phyloP scores from a whole-genome alignment of 2,888 invertebrate genomes.

The Drosophila heteroneura region DNA sequence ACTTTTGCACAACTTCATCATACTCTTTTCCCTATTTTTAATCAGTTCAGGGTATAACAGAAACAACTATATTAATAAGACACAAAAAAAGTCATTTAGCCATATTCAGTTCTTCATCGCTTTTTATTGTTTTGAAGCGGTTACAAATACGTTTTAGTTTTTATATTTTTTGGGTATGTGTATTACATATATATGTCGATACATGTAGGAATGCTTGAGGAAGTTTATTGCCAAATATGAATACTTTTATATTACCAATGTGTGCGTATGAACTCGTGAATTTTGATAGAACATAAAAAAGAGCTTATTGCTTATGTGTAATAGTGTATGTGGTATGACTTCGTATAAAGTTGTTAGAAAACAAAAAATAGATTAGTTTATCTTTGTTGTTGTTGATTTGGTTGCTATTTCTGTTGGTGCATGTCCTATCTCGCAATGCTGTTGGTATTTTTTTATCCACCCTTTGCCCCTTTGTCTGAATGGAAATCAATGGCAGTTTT shows the following conservation, averaged over 20 bases:
- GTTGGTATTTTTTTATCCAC: constrained; percentile 22
- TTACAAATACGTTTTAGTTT: constrained; percentile 64
- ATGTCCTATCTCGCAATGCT: neutral
- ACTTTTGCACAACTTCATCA: neutral
- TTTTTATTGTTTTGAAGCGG: constrained; percentile 60
- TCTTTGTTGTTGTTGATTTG: constrained; percentile 35
- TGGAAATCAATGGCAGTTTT: constrained; percentile 10
- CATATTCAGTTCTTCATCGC: constrained; percentile 71
- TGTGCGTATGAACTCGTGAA: constrained; percentile 61
- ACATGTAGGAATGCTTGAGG: constrained; percentile 44
- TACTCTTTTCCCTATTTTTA: neutral
- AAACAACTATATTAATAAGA: neutral
- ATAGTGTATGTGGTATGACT: constrained; percentile 29
- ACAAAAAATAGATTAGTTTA: constrained; percentile 34
- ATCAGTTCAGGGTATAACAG: neutral
- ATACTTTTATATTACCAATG: constrained; percentile 56
- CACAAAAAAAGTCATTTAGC: neutral
- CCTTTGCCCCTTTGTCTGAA: constrained; percentile 15
- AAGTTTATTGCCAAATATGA: constrained; percentile 62
- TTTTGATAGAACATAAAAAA: constrained; percentile 67
- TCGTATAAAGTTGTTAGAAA: constrained; percentile 50
- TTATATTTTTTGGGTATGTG: constrained; percentile 37
- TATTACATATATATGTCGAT: constrained; percentile 45
- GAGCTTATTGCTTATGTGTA: constrained; percentile 52
- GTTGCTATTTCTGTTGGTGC: constrained; percentile 18